Evolutionary conservation across 1,140 invertebrate species (phyloP), one percentile per base, ranked within the genome.

Genomic region (Microplitis demolitor): DNA sequence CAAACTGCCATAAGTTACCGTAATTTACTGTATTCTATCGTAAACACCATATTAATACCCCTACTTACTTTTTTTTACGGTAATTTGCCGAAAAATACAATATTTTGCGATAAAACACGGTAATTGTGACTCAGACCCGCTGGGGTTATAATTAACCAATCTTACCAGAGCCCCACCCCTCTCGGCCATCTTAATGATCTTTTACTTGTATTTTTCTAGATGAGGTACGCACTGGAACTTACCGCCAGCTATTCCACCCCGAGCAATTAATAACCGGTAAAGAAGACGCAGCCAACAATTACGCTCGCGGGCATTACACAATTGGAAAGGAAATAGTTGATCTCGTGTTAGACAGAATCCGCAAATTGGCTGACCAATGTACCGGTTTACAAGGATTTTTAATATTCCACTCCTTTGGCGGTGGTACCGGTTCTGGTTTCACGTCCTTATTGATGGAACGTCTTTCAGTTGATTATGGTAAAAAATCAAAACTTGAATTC

Each of bases 281-380:
- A 84, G 95, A 97, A 87, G 95, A 96, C 84, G 95, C 95, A 35
- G 95, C 95, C 69, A 96, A 96, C 86, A 96, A 96, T 88, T 95
- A 95, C 78, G 94, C 94, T 37, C 89, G 95, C 78, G 95, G 95
- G 66, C 95, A 96, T 87, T 97, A 97, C 89, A 97, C 95, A 71
- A 95, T 96, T 82, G 95, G 95, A 74, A 96, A 95, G 87, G 95
- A 95, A 87, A 93, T 95, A 78, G 92, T 96, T 5, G 94, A 95
- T 77, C 80, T 93, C 16, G 94, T 95, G 3, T 81, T 95, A 72
- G 94, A 96, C 82, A 87, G 91, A 64, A 92, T 95, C 71, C 89
- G 93, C 51, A 94, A 95, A 84, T 86, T 95, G 68, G 92, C 94
- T 13, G 95, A 97, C 82, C 93, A 95, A 86, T 97, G 95, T 85